A percentile compares a stretch with the other conserved stretches of the same genome.
Evolutionary conservation across 1,140 invertebrate genomes (phyloP).

Genomic region (Littorina saxatilis): DNA sequence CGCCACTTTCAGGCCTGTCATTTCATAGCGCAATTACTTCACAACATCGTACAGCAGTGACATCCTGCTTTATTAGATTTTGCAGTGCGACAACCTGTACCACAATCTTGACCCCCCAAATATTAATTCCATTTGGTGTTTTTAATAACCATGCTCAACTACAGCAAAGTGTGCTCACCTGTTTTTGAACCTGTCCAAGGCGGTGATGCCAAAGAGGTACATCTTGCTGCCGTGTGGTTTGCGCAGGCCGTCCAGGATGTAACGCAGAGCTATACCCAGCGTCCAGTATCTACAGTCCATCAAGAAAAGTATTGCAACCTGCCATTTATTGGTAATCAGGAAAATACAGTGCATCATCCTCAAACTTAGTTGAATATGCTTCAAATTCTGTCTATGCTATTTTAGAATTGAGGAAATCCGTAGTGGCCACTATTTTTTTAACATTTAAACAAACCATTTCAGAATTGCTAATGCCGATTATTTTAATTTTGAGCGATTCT

Average conservation of each 20-base stretch:
- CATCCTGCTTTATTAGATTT: no score
- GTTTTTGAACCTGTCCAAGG: slow-evolving; percentile 94
- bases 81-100: no score
- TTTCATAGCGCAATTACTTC: not conserved
- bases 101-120: not conserved
- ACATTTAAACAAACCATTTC: not conserved
- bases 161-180: slow-evolving; percentile 52
- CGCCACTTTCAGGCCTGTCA: not conserved
- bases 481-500: no score
- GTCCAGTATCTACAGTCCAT: slow-evolving; percentile 85
- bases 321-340: no score
- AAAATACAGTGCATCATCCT: no score
- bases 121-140: not conserved
- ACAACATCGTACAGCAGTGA: not conserved
- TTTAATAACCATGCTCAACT: not conserved
- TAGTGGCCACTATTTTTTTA: no score
- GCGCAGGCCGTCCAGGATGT: slow-evolving; percentile 93
- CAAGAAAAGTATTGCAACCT: no score
- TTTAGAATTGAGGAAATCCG: no score
- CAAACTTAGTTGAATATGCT: no score
- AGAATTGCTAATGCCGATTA: no score
- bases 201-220: slow-evolving; percentile 97
- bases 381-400: no score
- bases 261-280: slow-evolving; percentile 91
- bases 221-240: slow-evolving; percentile 93